Evolutionary conservation across 2,113 vertebrate genomes (phyloP).

Genomic region (Ctenodactylus gundi): DNA sequence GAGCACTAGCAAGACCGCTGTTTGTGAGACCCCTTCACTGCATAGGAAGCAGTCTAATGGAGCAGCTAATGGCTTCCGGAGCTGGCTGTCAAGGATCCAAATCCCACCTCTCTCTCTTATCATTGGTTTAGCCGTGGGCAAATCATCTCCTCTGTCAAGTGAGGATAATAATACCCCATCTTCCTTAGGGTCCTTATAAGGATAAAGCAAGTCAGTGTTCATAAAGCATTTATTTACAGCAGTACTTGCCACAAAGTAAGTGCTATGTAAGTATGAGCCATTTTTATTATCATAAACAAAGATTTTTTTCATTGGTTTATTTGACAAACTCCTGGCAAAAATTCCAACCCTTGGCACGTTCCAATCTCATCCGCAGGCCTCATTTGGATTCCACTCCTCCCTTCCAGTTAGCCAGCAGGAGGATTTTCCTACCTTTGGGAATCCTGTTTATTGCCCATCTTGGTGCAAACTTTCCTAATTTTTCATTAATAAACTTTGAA

Average conservation of each 20-base stretch:
- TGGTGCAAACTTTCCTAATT: background rate
- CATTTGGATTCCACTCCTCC: background rate
- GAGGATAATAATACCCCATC: background rate
- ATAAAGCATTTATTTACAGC: constrained; percentile 60
- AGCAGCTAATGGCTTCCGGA: background rate
- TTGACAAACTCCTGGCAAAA: background rate
- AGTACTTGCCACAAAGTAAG: background rate
- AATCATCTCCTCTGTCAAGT: no score
- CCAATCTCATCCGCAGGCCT: background rate
- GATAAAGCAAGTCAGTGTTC: constrained; percentile 16
- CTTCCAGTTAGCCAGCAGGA: background rate
- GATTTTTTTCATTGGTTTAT: constrained; percentile 8
- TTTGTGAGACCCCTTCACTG: background rate
- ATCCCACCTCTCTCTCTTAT: background rate
- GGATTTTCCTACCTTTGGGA: background rate
- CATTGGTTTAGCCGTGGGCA: background rate
- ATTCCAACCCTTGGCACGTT: no score
- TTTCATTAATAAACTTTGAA: background rate
- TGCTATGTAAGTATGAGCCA: background rate
- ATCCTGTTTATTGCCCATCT: background rate
- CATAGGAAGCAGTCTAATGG: background rate
- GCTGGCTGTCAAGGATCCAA: background rate
- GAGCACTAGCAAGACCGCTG: background rate
- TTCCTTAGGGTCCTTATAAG: background rate
- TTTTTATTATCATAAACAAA: constrained; percentile 10